A percentile compares a stretch with the other conserved stretches of the same genome.
These are phyloP conservation scores for Basileuterus tristriatus DNA, from an alignment of 2,797 vertebrate genomes.

Conservation along the genomic window DNA sequence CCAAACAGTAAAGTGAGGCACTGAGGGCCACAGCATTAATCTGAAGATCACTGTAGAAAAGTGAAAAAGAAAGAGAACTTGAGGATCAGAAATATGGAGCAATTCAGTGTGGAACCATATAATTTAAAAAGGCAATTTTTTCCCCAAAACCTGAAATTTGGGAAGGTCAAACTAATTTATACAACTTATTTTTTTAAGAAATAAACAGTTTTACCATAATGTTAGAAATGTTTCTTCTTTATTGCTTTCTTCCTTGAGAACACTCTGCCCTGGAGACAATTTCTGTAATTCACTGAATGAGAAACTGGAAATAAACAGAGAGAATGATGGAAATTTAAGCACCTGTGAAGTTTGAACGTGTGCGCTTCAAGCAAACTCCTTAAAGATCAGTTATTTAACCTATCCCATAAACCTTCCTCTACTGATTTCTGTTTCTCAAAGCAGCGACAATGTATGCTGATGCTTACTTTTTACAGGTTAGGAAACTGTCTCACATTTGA, in stretches of 20 bases:
- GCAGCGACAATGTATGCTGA: neutral
- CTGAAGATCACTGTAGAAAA: neutral
- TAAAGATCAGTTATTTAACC: neutral
- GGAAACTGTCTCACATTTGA: neutral
- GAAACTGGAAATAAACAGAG: neutral
- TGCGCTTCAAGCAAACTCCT: neutral
- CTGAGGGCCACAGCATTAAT: neutral
- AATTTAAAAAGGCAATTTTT: neutral
- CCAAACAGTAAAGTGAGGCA: neutral
- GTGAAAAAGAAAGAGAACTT: neutral
- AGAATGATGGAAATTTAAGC: neutral
- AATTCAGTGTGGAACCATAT: neutral
- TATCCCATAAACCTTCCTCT: neutral
- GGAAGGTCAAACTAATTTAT: slow-evolving; percentile 41
- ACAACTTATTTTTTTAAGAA: slow-evolving; percentile 18
- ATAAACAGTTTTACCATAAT: slow-evolving; percentile 16
- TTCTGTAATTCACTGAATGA: slow-evolving; percentile 27
- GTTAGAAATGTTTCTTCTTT: neutral
- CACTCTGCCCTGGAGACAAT: neutral
- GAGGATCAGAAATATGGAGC: neutral
- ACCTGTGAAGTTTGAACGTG: neutral
- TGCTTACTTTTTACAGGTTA: neutral
- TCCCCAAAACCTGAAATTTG: neutral
- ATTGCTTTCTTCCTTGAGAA: slow-evolving; percentile 2
- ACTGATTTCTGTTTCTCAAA: neutral